A percentile compares a stretch with the other conserved stretches of the same genome.
Evolutionary conservation across 2,797 vertebrate genomes (phyloP).

Genomic region (Cossypha dichroa): DNA sequence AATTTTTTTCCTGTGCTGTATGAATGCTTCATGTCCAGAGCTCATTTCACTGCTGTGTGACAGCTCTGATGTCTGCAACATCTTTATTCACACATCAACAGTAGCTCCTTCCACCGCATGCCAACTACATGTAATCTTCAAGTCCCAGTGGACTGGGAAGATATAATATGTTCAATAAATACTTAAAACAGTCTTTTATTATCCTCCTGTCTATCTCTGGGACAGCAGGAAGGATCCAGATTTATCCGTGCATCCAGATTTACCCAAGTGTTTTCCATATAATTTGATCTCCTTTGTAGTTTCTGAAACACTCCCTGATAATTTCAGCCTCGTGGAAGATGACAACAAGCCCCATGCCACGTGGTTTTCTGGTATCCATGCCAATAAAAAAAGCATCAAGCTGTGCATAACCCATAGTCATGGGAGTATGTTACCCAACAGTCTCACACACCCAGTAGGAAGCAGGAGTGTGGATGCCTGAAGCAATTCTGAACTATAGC

Average conservation of each 20-base stretch:
- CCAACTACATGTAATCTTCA: background rate
- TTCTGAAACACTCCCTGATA: background rate
- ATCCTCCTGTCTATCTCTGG: background rate
- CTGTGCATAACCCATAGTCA: background rate
- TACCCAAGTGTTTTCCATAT: background rate
- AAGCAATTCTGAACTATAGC: background rate
- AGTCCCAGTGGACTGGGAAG: background rate
- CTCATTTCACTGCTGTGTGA: background rate
- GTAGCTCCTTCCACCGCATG: background rate
- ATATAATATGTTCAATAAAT: background rate
- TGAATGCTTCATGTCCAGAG: background rate
- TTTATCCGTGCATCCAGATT: background rate
- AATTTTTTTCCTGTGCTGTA: background rate
- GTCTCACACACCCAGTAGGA: background rate
- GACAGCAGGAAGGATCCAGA: background rate
- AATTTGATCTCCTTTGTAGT: background rate
- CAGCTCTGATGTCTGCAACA: background rate
- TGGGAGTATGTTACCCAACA: background rate
- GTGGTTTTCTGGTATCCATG: background rate
- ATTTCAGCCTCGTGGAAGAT: background rate
- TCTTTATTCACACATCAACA: slow-evolving; percentile 6
- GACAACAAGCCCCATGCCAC: background rate
- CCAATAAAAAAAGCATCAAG: background rate
- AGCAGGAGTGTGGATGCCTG: background rate
- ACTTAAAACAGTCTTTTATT: background rate